Percentiles rank a stretch among this genome's conserved stretches.
phyloP scores from a whole-genome alignment of 2,797 vertebrate genomes.

The Phataginus tricuspis region DNA sequence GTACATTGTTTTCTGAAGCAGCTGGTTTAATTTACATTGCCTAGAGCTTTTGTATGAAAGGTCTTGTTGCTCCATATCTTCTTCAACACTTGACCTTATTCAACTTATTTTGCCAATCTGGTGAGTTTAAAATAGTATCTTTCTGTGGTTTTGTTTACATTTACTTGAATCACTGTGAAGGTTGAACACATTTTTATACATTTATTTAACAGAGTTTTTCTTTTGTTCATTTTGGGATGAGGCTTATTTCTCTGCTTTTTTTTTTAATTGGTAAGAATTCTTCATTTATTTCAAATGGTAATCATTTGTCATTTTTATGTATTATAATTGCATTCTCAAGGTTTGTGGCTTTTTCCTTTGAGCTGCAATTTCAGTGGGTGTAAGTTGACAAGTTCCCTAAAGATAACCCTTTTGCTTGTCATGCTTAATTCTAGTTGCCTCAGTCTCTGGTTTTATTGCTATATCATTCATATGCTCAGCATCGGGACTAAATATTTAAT shows the following conservation, averaged over 20 bases:
- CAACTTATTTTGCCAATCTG: background rate
- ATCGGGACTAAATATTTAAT: constrained; percentile 44
- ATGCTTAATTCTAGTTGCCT: background rate
- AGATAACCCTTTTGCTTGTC: constrained; percentile 30
- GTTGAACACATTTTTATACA: background rate
- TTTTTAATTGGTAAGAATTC: background rate
- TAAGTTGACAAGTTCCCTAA: background rate
- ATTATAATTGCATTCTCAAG: background rate
- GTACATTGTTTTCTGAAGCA: background rate
- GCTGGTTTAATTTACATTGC: background rate
- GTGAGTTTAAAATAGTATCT: background rate
- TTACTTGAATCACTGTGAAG: background rate
- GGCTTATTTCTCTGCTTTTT: background rate
- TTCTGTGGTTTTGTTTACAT: background rate
- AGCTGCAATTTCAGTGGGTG: constrained; percentile 45
- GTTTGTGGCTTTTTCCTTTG: background rate
- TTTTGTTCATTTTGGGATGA: constrained; percentile 4
- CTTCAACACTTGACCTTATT: background rate
- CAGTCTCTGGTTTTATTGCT: constrained; percentile 30
- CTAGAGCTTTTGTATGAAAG: background rate
- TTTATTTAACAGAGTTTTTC: constrained; percentile 22
- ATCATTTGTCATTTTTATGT: constrained; percentile 27
- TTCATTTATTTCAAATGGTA: constrained; percentile 18
- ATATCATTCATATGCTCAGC: background rate
- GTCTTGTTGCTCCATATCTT: background rate